Percentiles rank a stretch among this genome's conserved stretches.
Evolutionary conservation across 2,113 vertebrate genomes (phyloP).

Genomic region (Rana temporaria): DNA sequence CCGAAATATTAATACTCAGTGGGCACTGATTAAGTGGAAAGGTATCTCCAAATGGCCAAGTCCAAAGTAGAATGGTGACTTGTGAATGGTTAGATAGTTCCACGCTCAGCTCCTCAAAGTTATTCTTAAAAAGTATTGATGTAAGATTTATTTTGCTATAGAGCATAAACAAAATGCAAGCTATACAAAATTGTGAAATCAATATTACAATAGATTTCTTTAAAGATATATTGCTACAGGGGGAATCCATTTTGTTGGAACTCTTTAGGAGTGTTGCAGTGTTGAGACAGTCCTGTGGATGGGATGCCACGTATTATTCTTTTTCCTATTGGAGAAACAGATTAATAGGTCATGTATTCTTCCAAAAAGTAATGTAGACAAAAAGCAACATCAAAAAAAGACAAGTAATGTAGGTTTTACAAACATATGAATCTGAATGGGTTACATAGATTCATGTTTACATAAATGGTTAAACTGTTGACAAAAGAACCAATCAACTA

Average conservation of each 20-base stretch:
- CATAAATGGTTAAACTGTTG: no score
- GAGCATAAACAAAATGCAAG: neutral
- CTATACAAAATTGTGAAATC: neutral
- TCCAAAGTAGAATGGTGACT: constrained; percentile 34
- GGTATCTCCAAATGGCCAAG: neutral
- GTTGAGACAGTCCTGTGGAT: neutral
- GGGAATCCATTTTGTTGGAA: neutral
- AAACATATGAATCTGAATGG: no score
- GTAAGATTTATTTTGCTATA: neutral
- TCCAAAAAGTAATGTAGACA: no score
- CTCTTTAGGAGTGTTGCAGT: neutral
- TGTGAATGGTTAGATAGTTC: neutral
- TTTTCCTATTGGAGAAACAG: neutral
- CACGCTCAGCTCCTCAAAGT: no score
- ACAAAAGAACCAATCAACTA: no score
- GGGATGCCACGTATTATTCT: neutral
- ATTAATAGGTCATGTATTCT: no score
- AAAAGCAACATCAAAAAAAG: no score
- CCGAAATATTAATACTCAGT: neutral
- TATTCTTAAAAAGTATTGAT: neutral
- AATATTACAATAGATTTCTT: neutral
- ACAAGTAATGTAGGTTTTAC: no score
- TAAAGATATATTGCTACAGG: neutral
- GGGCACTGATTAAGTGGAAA: constrained; percentile 36
- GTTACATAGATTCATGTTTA: no score